Evolutionary conservation across 2,888 invertebrate species (phyloP).

Genomic region (Pharmacophagus antenor): DNA sequence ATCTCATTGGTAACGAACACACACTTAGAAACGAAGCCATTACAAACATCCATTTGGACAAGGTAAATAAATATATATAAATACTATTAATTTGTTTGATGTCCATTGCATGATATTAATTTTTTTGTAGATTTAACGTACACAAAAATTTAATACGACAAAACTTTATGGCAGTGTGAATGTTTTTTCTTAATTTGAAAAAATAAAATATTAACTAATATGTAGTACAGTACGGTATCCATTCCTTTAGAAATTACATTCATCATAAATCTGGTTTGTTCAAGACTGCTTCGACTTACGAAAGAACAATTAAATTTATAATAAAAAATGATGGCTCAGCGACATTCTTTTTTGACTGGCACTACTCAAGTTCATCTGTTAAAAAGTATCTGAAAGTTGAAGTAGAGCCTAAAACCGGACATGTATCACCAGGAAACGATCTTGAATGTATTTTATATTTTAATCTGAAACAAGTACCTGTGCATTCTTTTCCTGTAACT

Average conservation of each 20-base stretch:
- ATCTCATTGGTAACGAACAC: slow-evolving; percentile 64
- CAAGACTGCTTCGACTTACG: slow-evolving; percentile 71
- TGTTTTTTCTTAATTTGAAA: too few relatives aligned
- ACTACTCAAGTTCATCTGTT: slow-evolving; percentile 51
- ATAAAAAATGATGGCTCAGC: slow-evolving; percentile 71
- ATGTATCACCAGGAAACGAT: slow-evolving; percentile 57
- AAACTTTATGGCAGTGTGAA: too few relatives aligned
- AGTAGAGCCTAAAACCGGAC: slow-evolving; percentile 63
- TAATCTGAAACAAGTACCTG: slow-evolving; percentile 63
- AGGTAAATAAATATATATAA: slow-evolving; percentile 49
- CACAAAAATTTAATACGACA: too few relatives aligned
- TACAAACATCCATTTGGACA: slow-evolving; percentile 70
- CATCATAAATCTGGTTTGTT: too few relatives aligned
- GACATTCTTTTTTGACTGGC: slow-evolving; percentile 70
- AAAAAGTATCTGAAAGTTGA: slow-evolving; percentile 63
- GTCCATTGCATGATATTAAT: too few relatives aligned
- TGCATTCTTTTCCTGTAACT: slow-evolving; percentile 61
- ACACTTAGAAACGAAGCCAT: slow-evolving; percentile 54
- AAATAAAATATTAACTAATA: too few relatives aligned
- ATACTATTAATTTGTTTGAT: too few relatives aligned
- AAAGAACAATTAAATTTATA: slow-evolving; percentile 61
- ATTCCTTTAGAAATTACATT: too few relatives aligned
- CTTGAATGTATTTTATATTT: slow-evolving; percentile 61
- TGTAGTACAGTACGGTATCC: too few relatives aligned
- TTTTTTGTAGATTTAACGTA: too few relatives aligned